Evolutionary conservation across 2,113 vertebrate genomes (phyloP), one percentile per base, ranked within the genome.

Genomic region (Theropithecus gelada): DNA sequence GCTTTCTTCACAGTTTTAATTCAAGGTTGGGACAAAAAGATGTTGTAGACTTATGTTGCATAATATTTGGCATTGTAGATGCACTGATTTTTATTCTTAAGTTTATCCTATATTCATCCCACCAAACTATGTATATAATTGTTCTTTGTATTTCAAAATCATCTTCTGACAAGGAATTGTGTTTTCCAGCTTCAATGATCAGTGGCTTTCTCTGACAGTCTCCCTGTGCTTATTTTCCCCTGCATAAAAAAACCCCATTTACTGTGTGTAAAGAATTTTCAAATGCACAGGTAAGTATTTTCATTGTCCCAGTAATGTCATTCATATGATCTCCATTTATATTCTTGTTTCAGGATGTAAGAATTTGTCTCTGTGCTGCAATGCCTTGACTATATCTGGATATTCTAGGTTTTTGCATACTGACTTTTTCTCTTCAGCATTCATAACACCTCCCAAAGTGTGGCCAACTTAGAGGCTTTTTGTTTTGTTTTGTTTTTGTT

Each of bases 291-390:
- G 72, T 86, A 96, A 84, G 40, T 61, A 90, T 93, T 88, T 88
- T 38, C 52, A 75, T 91, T 96, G 30, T 94, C 96, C 35, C 27
- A 43, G 10, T 52, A 80, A 68, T 96, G 43, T 80, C 35, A 89
- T 92, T 84, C 84, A 96, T 22, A 35, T 92, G 95, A 97, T 92
- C 38, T 90, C 40, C 90, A 97, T 96, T 97, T 96, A 97, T 88
- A 93, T 93, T 97, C 68, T 94, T 72, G 38, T 93, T 95, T 89
- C 84, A 80, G 57, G 59, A 89, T 91, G 14, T 82, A 81, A 72
- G 27, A 93, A 35, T 81, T 88, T 93, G 75, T 76, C 83, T 97
- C 88, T 93, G 35, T 80, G 48, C 50, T 89, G 48, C 22, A 87
- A 93, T 96, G 93, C 97, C 48, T 84, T 55, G 38, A 75, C 68